These are phyloP conservation scores for Tigriopus californicus DNA, from an alignment of 2,888 invertebrate genomes.

Conservation along the genomic window DNA sequence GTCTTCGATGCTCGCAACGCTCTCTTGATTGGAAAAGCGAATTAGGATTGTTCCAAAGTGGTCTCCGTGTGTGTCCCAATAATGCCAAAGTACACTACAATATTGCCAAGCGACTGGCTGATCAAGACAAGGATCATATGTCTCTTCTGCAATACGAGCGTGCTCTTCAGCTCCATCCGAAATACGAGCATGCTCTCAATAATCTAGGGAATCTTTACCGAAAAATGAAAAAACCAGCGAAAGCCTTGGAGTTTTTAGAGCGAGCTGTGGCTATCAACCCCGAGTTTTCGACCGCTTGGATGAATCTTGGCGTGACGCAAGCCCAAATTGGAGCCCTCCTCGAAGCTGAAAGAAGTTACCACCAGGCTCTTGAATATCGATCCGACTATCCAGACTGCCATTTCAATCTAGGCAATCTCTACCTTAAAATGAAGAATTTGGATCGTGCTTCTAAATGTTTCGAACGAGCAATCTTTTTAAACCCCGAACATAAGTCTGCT, in stretches of 20 bases:
- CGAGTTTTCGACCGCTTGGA: conserved; percentile 90
- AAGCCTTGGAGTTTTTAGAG: conserved; percentile 51
- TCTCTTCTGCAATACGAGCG: conserved; percentile 56
- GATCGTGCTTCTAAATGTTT: conserved; percentile 58
- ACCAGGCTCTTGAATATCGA: conserved; percentile 53
- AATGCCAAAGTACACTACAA: conserved; percentile 88
- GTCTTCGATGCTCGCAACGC: conserved; percentile 35
- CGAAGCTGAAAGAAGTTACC: conserved; percentile 58
- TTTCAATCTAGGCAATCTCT: conserved; percentile 88
- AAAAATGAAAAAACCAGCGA: conserved; percentile 23
- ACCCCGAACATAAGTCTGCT: conserved; percentile 58
- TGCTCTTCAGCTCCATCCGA: conserved; percentile 53
- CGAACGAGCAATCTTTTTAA: conserved; percentile 56
- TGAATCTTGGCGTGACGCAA: conserved; percentile 88
- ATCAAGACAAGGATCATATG: conserved; percentile 38
- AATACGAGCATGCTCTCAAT: conserved; percentile 81
- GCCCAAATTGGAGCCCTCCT: conserved; percentile 46
- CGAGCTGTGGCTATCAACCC: conserved; percentile 51
- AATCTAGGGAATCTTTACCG: conserved; percentile 58
- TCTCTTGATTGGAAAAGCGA: conserved; percentile 64
- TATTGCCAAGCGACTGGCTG: conserved; percentile 68
- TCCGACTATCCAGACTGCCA: conserved; percentile 63
- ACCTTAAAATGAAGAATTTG: conserved; percentile 52
- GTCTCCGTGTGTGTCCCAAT: conserved; percentile 64
- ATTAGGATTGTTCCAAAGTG: conserved; percentile 54